Evolutionary conservation across 2,888 invertebrate genomes (phyloP).

Genomic region (Torymus texanus): DNA sequence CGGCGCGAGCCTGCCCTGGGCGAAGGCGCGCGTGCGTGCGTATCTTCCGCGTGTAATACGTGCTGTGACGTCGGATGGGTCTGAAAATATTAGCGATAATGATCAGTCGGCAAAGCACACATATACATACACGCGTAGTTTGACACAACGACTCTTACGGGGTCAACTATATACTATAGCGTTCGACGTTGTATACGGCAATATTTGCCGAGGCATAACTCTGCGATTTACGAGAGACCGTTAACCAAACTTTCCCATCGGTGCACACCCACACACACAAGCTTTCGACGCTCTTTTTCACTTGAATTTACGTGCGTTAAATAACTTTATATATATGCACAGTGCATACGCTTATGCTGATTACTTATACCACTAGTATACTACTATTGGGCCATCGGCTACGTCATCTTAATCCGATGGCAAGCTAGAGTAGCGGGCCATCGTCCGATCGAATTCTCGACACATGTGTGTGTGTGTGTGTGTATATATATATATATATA

Average conservation of each 20-base stretch:
- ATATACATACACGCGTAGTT: background rate
- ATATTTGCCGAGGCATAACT: background rate
- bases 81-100: conserved; percentile 29
- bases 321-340: no score
- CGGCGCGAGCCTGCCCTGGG: background rate
- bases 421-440: background rate
- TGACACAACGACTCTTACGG: conserved; percentile 22
- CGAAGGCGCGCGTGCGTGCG: no score
- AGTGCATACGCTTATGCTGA: no score
- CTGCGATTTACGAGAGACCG: conserved; percentile 19
- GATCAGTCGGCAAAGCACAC: no score
- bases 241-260: background rate
- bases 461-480: background rate
- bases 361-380: no score
- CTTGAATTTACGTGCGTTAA: background rate
- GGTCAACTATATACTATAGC: conserved; percentile 8
- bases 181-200: conserved; percentile 10
- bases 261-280: background rate
- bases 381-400: background rate
- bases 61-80: no score
- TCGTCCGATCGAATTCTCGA: conserved; percentile 10
- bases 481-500: no score
- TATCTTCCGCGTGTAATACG: no score
- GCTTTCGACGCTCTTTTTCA: conserved; percentile 1
- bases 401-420: background rate